These are phyloP conservation scores for Operophtera brumata DNA, from an alignment of 2,888 invertebrate genomes.

Conservation along the genomic window DNA sequence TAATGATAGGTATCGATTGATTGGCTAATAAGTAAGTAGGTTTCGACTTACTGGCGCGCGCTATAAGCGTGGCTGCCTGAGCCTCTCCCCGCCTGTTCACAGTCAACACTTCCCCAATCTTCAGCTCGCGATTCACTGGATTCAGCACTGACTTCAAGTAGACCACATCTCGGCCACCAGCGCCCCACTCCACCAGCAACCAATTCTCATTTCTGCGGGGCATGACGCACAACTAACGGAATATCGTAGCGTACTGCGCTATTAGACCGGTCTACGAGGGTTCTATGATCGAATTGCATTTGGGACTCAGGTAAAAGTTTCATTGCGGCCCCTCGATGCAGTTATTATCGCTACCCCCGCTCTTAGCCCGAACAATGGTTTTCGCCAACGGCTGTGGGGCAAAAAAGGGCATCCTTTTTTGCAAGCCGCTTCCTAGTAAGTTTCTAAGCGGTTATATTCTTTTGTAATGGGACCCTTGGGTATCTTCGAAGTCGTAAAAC, in stretches of 20 bases:
- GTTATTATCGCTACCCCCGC: conserved; percentile 63
- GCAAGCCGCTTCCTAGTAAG: conserved; percentile 65
- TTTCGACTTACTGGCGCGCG: conserved; percentile 48
- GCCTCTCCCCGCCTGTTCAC: conserved; percentile 41
- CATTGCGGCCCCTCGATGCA: conserved; percentile 67
- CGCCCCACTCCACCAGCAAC: conserved; percentile 60
- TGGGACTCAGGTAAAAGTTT: conserved; percentile 68
- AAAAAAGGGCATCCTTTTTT: conserved; percentile 70
- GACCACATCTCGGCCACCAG: conserved; percentile 45
- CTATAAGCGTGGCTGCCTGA: conserved; percentile 43
- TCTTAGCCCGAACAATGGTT: conserved; percentile 61
- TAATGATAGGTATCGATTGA: neutral
- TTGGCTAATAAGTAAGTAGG: conserved; percentile 2
- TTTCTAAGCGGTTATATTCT: conserved; percentile 51
- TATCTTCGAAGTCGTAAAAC: conserved; percentile 41
- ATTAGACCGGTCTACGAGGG: conserved; percentile 25
- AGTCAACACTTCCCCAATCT: conserved; percentile 40
- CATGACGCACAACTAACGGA: conserved; percentile 31
- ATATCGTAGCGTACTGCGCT: conserved; percentile 27
- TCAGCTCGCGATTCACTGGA: conserved; percentile 36
- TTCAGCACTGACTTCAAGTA: conserved; percentile 42
- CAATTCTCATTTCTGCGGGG: conserved; percentile 53
- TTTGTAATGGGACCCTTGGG: conserved; percentile 38
- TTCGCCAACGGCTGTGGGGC: conserved; percentile 63
- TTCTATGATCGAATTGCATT: conserved; percentile 36